Evolutionary conservation across 1,140 invertebrate genomes (phyloP).

Genomic region (Lordiphosa stackelbergi): DNA sequence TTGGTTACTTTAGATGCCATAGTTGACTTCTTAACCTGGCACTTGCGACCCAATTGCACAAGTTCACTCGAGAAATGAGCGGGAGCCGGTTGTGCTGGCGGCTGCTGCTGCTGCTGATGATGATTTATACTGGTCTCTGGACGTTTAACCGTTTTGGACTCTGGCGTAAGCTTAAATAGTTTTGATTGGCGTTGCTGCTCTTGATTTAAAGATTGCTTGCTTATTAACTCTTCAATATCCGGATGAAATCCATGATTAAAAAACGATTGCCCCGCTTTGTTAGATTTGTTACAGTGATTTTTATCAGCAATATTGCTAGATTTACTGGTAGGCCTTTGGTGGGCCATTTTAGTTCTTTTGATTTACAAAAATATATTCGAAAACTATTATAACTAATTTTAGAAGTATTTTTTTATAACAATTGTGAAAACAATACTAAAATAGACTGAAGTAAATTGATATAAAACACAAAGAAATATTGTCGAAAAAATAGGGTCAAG

Average conservation of each 20-base stretch:
- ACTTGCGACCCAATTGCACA: no score
- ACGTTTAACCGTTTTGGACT: background rate
- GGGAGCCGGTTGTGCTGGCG: no score
- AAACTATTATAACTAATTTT: slow-evolving; percentile 6
- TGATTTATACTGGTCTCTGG: background rate
- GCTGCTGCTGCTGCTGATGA: background rate
- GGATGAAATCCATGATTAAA: background rate
- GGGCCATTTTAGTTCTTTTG: background rate
- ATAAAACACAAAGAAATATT: no score
- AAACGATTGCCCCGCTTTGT: background rate
- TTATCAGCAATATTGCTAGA: slow-evolving; percentile 3
- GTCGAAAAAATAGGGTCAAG: no score
- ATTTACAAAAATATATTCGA: background rate
- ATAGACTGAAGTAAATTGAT: no score
- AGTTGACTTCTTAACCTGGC: no score
- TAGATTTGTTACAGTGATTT: background rate
- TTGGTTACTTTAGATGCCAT: no score
- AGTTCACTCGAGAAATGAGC: no score
- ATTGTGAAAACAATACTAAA: no score
- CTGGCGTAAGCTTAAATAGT: background rate
- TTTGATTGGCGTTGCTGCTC: background rate
- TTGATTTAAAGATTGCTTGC: background rate
- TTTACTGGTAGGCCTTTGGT: background rate
- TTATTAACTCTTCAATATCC: background rate
- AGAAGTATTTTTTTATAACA: no score